A percentile compares a stretch with the other conserved stretches of the same genome.
phyloP scores from a whole-genome alignment of 1,140 invertebrate genomes.

The Drosophila leontia region DNA sequence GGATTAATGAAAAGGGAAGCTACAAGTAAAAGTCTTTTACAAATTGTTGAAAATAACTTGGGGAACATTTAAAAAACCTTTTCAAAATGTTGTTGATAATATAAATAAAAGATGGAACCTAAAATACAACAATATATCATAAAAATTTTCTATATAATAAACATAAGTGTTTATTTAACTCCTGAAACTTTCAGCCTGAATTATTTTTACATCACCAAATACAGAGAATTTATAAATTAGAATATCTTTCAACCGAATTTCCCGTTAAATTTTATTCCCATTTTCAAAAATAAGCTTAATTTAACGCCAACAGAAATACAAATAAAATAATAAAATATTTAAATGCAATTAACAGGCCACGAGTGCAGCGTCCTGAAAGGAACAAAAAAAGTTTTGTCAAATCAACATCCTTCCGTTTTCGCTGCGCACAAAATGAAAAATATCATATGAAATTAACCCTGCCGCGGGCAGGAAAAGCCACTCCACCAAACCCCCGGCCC shows the following conservation, averaged over 20 bases:
- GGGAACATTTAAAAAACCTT: too few species aligned
- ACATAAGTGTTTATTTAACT: too few species aligned
- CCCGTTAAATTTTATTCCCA: neutral
- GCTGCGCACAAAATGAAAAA: constrained; percentile 80
- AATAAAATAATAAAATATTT: constrained; percentile 60
- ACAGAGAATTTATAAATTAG: neutral
- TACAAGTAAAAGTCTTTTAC: neutral
- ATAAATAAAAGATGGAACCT: too few species aligned
- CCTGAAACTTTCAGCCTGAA: neutral
- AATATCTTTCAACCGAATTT: neutral
- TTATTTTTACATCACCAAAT: too few species aligned
- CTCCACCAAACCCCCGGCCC: constrained; percentile 45
- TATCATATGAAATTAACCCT: constrained; percentile 80
- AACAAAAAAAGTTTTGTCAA: constrained; percentile 79
- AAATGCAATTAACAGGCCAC: constrained; percentile 66
- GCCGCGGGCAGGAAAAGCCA: constrained; percentile 52
- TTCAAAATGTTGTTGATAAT: neutral
- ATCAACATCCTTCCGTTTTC: constrained; percentile 76
- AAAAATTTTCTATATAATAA: too few species aligned
- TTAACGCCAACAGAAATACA: neutral
- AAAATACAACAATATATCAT: neutral
- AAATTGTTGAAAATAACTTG: too few species aligned
- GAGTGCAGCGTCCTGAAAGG: constrained; percentile 15
- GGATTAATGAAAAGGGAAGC: neutral
- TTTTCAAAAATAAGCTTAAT: neutral